Base-by-base conservation (phyloP, 2,888 invertebrate genomes). In the Kryphioiulus occultus region DNA sequence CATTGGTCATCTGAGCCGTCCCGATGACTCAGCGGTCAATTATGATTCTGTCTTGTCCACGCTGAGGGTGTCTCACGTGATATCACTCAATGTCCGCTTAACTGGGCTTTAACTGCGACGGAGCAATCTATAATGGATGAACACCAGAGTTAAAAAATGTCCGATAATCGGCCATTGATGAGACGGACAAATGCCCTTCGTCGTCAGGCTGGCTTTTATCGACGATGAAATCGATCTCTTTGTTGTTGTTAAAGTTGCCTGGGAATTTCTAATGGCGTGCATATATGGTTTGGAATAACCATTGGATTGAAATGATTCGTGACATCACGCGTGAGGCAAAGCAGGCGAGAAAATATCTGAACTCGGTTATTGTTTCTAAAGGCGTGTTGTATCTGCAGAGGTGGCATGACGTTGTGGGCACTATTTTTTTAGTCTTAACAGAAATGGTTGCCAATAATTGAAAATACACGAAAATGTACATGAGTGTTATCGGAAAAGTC, bases 11-110 rank as follows among this genome's bases (percentile, higher is more conserved):
- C 59, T 10, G 59, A 22, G 22, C 59, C 22, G 59, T 59, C 59
- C 59, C 59, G 22, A 22, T 59, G 59, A 59, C 59, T 59, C 59
- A 59, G 59, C 59, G 59, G 59, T 59, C 59, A 22, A 59, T 59
- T 59, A 59, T 59, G 59, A 59, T 59, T 59, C 59, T 59, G 59
- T 59, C 22, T 59, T 59, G 59, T 59, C 59, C 4, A 5, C 59
- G 59, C 22, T 59, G 59, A 17, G 59, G 59, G 59, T 22, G 59
- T 59, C 59, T 17, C 59, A 22, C 22, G n/a, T 59, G n/a, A n/a
- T 59, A 59, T 59, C 59, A 22, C 59, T 59, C 59, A 59, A 59
- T 22, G 59, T 59, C 59, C 22, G 22, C 22, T 59, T 22, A 22
- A 22, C 59, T n/a, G 59, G 59, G 22, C 22, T 59, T 59, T 22